These are phyloP conservation scores for Arremon brunneinucha DNA, from an alignment of 2,797 vertebrate genomes.

Conservation along the genomic window DNA sequence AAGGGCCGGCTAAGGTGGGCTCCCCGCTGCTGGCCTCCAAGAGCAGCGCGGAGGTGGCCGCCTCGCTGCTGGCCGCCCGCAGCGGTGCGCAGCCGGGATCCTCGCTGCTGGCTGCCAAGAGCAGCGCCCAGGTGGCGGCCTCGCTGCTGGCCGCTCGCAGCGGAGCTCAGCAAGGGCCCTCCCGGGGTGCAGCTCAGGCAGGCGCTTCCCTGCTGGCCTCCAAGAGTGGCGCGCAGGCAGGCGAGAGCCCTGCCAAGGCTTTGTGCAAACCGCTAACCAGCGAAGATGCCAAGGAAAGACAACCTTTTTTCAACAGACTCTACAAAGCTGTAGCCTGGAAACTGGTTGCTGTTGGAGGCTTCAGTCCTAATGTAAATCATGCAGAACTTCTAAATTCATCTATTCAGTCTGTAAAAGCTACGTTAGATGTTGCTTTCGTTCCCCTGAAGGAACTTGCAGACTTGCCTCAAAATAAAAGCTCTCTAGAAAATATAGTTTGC, in stretches of 20 bases:
- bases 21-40: slow-evolving; percentile 28
- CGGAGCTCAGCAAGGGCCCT: slow-evolving; percentile 45
- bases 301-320: slow-evolving; percentile 94
- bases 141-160: background rate
- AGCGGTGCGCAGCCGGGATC: background rate
- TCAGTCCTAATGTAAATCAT: slow-evolving; percentile 90
- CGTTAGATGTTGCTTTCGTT: slow-evolving; percentile 88
- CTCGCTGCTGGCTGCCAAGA: slow-evolving; percentile 8
- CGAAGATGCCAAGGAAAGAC: slow-evolving; percentile 85
- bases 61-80: background rate
- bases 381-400: slow-evolving; percentile 89
- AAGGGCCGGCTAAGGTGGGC: slow-evolving; percentile 12
- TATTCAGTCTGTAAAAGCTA: slow-evolving; percentile 90
- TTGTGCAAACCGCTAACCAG: slow-evolving; percentile 71
- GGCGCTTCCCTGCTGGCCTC: slow-evolving; percentile 48
- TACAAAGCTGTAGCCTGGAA: slow-evolving; percentile 98
- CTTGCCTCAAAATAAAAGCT: slow-evolving; percentile 88
- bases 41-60: slow-evolving; percentile 37
- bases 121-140: slow-evolving; percentile 31
- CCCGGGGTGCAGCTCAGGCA: slow-evolving; percentile 57
- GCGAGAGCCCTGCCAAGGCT: slow-evolving; percentile 62
- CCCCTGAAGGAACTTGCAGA: slow-evolving; percentile 93
- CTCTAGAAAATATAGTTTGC: slow-evolving; percentile 94
- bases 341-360: slow-evolving; percentile 92
- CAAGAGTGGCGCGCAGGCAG: slow-evolving; percentile 49